Evolutionary conservation across 2,797 vertebrate genomes (phyloP), one percentile per base, ranked within the genome.

Genomic region (Naso thynnoides): DNA sequence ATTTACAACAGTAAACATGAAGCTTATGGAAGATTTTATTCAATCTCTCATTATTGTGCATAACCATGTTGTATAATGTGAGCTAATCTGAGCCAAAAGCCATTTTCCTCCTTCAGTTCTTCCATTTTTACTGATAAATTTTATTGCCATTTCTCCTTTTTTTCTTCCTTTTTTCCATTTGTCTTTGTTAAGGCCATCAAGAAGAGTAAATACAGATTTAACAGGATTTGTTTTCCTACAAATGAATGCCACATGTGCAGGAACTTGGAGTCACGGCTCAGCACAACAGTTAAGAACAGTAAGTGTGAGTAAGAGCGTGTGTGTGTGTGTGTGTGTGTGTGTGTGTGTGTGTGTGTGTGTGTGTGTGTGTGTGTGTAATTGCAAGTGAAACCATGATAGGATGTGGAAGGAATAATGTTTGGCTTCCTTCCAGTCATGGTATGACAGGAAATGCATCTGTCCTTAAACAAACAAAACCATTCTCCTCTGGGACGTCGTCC

Each of bases 161-260:
- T 85, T 24, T 57, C 27, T 9, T 8, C 6, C 21, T 10, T 18
- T 33, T 62, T 55, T 65, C 57, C 41, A 63, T 36, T 23, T 70
- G 63, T 87, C 59, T 79, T 58, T 42, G 69, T 86, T 73, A 59
- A 84, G 44, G 75, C 76, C 78, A 86, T 89, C 82, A 83, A 68
- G 67, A 62, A 86, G 76, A 88, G 76, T 79, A 86, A 92, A 92
- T 86, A 90, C 74, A 90, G 69, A 84, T 90, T 89, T 80, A 89
- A 85, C 70, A 79, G 73, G 79, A 81, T 89, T 90, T 90, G 76
- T 91, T 92, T 89, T 85, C 70, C 45, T 81, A 63, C 80, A 84
- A 92, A 93, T 90, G 50, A 88, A 83, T 83, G 65, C 86, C 90
- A 92, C 78, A 91, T 93, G 91, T 89, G 82, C 81, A 90, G 86